Evolutionary conservation across 2,888 invertebrate genomes (phyloP).

Genomic region (Ceriagrion tenellum): DNA sequence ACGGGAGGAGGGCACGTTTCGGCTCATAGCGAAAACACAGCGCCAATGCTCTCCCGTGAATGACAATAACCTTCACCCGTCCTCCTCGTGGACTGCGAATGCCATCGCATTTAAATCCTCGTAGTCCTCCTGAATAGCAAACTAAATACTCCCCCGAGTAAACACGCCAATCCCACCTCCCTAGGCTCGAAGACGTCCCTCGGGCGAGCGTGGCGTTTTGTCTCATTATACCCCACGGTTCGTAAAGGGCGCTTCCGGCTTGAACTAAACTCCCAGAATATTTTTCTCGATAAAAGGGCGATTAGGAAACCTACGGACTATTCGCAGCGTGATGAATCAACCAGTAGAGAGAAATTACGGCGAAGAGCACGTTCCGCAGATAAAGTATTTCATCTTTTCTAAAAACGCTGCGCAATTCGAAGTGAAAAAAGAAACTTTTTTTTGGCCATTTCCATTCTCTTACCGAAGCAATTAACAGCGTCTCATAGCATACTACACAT

Average conservation of each 20-base stretch:
- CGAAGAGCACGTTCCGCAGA: not conserved
- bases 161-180: not conserved
- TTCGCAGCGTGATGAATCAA: not conserved
- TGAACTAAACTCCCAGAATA: not conserved
- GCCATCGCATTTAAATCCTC: not conserved
- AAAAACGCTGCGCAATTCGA: too few relatives aligned
- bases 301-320: not conserved
- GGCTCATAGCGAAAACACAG: constrained; percentile 29
- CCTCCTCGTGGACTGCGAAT: not conserved
- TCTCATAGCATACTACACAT: too few relatives aligned
- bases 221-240: not conserved
- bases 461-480: too few relatives aligned
- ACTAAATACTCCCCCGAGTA: not conserved
- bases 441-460: too few relatives aligned
- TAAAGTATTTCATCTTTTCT: too few relatives aligned
- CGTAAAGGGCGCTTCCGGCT: constrained; percentile 7
- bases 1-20: not conserved
- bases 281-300: not conserved
- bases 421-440: too few relatives aligned
- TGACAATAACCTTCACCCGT: constrained; percentile 37
- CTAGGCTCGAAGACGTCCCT: not conserved
- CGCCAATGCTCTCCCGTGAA: not conserved
- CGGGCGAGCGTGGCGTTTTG: not conserved
- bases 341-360: not conserved
- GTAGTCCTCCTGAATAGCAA: not conserved